Base-by-base conservation (phyloP, 2,888 invertebrate species). In the Orthosia gracilis region DNA sequence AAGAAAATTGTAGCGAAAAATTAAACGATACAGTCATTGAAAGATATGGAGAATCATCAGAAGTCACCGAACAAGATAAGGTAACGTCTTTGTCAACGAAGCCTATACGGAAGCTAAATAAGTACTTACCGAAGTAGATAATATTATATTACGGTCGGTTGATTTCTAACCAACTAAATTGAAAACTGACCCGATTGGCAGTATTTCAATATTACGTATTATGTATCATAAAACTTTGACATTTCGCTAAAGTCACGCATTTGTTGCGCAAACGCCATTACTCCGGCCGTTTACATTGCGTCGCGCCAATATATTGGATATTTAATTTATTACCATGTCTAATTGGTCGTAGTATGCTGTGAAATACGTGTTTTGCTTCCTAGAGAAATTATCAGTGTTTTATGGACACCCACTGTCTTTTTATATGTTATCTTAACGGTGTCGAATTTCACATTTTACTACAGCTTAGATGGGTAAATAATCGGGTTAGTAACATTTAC, bases 281-380 rank as follows among this genome's bases (percentile, higher is more conserved):
- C 84, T 73, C 55, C 45, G 70, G 45, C 69, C 72, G 76, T 80
- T 89, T 84, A 80, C 83, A 74, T 81, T 68, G 78, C 79, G 73
- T 81, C 86, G 90, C 82, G 66, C 87, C 89, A 89, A 91, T 90
- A 88, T 83, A 80, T 87, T 84, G 91, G 90, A 87, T 91, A 90
- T 92, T 90, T 91, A 91, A 90, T 91, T 91, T 91, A 93, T 90
- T 85, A 84, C 90, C 89, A 84, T 85, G 81, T 87, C 92, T 89
- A 93, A 94, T 93, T 90, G 89, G 87, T 83, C 85, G 83, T 79
- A 86, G 87, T 89, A 87, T 78, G 84, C 90, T 87, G 88, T 91
- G 88, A 89, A 91, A 91, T 91, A 87, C 88, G 87, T 85, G 86
- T 84, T 87, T 83, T 77, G 82, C 87, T 87, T 89, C 87, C 86